These are phyloP conservation scores for Gymnocypris eckloni DNA, from an alignment of 2,797 vertebrate genomes.

Conservation along the genomic window DNA sequence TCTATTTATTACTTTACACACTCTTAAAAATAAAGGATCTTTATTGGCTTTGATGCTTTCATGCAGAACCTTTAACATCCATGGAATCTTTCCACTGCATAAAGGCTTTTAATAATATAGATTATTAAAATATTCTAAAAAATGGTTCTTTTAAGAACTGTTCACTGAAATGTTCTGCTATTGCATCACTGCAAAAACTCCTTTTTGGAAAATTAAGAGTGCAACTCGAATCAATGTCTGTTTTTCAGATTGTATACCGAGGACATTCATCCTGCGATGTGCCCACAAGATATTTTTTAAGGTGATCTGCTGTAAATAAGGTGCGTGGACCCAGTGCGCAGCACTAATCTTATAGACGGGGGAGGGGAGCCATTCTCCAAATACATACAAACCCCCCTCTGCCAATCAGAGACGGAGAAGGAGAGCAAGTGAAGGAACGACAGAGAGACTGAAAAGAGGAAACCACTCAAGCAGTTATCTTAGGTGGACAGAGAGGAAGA, in stretches of 20 bases:
- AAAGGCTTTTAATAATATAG: background rate
- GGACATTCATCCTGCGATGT: constrained; percentile 64
- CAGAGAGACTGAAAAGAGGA: constrained; percentile 37
- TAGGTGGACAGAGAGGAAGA: constrained; percentile 36
- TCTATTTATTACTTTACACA: constrained; percentile 10
- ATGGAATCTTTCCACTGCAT: background rate
- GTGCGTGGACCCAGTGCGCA: constrained; percentile 61
- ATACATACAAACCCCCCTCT: constrained; percentile 24
- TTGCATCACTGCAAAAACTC: background rate
- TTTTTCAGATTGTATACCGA: constrained; percentile 46
- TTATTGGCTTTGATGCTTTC: background rate
- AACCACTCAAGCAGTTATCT: constrained; percentile 42
- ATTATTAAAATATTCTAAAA: background rate
- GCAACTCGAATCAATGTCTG: constrained; percentile 35
- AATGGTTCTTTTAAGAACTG: background rate
- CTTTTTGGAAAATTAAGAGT: background rate
- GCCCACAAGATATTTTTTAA: constrained; percentile 59
- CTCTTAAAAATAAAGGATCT: background rate
- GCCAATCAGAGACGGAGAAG: constrained; percentile 35
- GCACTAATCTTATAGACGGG: constrained; percentile 62
- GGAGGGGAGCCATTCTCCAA: constrained; percentile 43
- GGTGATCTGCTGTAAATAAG: constrained; percentile 35
- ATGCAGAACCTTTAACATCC: background rate
- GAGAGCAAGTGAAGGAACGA: constrained; percentile 28
- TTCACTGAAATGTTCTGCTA: background rate